Conservation (phyloP, 2,888 invertebrate species). For the Melipona bicolor region DNA sequence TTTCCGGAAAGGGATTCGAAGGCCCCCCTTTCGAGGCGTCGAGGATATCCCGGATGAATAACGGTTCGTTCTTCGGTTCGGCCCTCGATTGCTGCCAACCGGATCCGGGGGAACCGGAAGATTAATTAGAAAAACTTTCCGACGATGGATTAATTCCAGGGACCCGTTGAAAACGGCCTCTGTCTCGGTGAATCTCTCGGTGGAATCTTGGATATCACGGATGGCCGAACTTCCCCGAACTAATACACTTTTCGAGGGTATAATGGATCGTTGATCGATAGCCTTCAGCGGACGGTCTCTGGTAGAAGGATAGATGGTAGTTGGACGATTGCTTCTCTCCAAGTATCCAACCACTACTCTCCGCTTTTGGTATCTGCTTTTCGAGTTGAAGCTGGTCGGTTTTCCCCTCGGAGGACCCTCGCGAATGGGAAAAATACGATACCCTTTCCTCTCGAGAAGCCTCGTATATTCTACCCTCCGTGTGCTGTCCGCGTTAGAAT, state of each 20-base stretch:
- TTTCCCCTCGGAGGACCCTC: neutral
- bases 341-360: neutral
- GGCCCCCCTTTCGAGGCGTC: neutral
- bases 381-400: neutral
- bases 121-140: constrained; percentile 33
- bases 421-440: neutral
- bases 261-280: constrained; percentile 16
- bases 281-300: neutral
- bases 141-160: constrained; percentile 6
- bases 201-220: neutral
- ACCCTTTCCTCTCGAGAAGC: neutral
- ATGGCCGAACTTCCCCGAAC: neutral
- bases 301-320: neutral
- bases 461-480: neutral
- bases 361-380: neutral
- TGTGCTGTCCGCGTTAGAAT: too few relatives aligned
- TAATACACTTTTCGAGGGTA: neutral
- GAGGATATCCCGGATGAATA: constrained; percentile 19
- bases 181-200: neutral
- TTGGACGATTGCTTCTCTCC: neutral
- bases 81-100: neutral
- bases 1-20: constrained; percentile 13
- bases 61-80: neutral
- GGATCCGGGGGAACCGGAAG: neutral
- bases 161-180: neutral